These are phyloP conservation scores for Anagyrus pseudococci DNA, from an alignment of 2,888 invertebrate species.

Conservation along the genomic window DNA sequence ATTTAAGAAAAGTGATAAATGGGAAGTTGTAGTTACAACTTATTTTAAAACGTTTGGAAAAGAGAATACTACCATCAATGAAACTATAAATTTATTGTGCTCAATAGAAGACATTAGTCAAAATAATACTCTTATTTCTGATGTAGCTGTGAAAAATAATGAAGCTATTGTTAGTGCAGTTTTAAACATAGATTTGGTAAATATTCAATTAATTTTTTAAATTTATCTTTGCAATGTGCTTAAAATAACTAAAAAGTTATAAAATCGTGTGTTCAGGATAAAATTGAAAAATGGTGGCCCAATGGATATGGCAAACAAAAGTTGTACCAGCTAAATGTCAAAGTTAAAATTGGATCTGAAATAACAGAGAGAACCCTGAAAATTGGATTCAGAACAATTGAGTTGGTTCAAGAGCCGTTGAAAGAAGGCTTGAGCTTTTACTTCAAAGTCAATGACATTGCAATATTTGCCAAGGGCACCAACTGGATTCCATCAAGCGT, in stretches of 20 bases:
- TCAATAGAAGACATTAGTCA: conserved; percentile 6
- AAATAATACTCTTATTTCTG: neutral
- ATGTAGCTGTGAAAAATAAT: conserved; percentile 30
- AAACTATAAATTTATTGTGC: conserved; percentile 17
- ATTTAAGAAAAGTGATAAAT: conserved; percentile 52
- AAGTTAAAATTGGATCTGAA: conserved; percentile 58
- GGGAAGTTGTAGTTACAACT: conserved; percentile 62
- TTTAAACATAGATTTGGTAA: conserved; percentile 29
- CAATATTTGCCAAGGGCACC: conserved; percentile 94
- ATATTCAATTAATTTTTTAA: conserved; percentile 10
- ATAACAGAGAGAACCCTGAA: conserved; percentile 65
- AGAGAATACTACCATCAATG: conserved; percentile 8
- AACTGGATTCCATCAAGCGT: conserved; percentile 92
- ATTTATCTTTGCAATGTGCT: conserved; percentile 2
- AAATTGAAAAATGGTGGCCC: conserved; percentile 88
- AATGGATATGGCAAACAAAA: conserved; percentile 86
- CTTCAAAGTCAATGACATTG: conserved; percentile 83
- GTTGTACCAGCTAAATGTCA: conserved; percentile 74
- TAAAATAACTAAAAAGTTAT: neutral
- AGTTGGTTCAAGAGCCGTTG: conserved; percentile 78
- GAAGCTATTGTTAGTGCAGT: conserved; percentile 13
- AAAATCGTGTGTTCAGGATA: conserved; percentile 52
- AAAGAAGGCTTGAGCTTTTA: conserved; percentile 79
- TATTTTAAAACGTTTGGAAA: conserved; percentile 56
- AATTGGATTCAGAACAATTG: conserved; percentile 87